Evolutionary conservation across 1,140 invertebrate species (phyloP), one percentile per base, ranked within the genome.

Genomic region (Antheraea pernyi): DNA sequence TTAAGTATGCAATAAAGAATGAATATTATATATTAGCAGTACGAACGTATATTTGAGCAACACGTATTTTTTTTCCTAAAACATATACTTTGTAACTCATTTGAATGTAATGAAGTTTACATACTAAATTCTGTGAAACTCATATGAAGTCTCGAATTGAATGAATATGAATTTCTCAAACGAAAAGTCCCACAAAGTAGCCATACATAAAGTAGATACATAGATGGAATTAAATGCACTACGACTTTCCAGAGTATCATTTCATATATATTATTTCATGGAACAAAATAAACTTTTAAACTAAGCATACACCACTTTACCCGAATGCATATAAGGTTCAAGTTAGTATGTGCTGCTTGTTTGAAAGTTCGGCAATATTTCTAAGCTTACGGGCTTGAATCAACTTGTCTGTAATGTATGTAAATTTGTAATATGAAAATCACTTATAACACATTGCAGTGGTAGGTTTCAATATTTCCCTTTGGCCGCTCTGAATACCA

Each of bases 321-420:
- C 5, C 8, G 4, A 22, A 11, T 65, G 36, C 7, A 0, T 5
- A 19, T 72, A 72, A 62, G 67, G 67, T 65, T 58, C 0, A 66
- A 22, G 42, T 58, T 69, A 22, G 30, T 4, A 53, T 22, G 59
- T 63, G 61, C 36, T n/a, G 5, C 46, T 53, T 13, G 16, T 16
- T 53, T 13, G 9, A 53, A 53, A 53, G 46, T 53, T 53, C 0
- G 13, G 46, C 13, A 53, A n/a, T 16, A 53, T 53, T 53, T 16
- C 11, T 53, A 53, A 53, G 9, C 46, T 16, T 53, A 53, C 46
- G 46, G 16, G 13, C 16, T 53, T 13, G 46, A 16, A 16, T 53
- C 46, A n/a, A 53, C 46, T 53, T 53, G 46, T 2, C 46, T 67
- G 77, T 75, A 65, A 80, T 75, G 77, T 69, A 77, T 75, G 70